These are phyloP conservation scores for Ganaspis brasiliensis DNA, from an alignment of 2,888 invertebrate genomes.

Conservation along the genomic window DNA sequence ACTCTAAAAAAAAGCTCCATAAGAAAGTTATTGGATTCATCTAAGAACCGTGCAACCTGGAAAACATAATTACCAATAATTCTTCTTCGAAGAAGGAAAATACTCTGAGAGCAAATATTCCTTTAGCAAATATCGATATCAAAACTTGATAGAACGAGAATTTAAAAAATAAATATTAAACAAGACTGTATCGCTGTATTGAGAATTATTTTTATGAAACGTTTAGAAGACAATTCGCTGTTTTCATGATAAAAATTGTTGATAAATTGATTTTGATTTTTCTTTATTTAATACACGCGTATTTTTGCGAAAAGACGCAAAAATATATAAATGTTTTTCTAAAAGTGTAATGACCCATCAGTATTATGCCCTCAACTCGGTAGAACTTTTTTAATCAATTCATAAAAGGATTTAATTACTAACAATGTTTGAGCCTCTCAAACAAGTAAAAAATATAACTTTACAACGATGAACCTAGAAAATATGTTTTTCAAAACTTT, in stretches of 20 bases:
- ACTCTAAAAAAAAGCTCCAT: not conserved
- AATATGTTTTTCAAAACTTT: conserved; percentile 26
- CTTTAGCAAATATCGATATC: not conserved
- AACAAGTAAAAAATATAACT: not conserved
- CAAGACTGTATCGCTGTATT: not conserved
- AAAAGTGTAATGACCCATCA: not conserved
- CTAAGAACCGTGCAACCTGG: conserved; percentile 3
- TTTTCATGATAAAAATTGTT: too few species aligned
- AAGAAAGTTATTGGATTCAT: conserved; percentile 42
- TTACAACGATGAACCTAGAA: conserved; percentile 7
- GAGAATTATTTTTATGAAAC: too few species aligned
- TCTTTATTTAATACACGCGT: too few species aligned
- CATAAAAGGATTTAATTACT: conserved; percentile 4
- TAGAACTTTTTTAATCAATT: conserved; percentile 6
- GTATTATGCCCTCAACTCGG: not conserved
- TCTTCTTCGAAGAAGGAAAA: conserved; percentile 10
- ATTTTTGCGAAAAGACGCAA: too few species aligned
- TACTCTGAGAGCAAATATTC: not conserved
- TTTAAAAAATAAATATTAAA: not conserved
- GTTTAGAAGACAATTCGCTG: too few species aligned
- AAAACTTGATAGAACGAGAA: not conserved
- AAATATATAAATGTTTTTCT: not conserved
- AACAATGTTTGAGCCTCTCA: not conserved
- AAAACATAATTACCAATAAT: conserved; percentile 40
- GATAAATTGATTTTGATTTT: too few species aligned